Evolutionary conservation across 2,797 vertebrate genomes (phyloP).

Genomic region (Phrynocephalus forsythii): DNA sequence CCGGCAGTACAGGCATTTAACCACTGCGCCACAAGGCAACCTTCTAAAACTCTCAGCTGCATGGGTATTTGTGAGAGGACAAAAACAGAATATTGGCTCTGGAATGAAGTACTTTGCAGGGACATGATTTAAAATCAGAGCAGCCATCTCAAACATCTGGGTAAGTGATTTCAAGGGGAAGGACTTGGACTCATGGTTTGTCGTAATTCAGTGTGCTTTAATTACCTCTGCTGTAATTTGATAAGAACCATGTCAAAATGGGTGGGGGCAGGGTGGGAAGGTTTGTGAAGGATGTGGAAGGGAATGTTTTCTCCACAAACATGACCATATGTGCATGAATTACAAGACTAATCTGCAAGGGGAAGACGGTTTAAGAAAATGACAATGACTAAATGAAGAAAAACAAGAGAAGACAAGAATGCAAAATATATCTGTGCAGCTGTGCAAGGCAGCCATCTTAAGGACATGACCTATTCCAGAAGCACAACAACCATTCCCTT

Average conservation of each 20-base stretch:
- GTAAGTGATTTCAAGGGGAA: slow-evolving; percentile 61
- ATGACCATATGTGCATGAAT: slow-evolving; percentile 67
- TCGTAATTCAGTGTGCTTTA: slow-evolving; percentile 65
- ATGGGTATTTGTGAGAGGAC: slow-evolving; percentile 47
- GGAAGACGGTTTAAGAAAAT: slow-evolving; percentile 59
- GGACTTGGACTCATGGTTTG: slow-evolving; percentile 58
- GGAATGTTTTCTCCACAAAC: slow-evolving; percentile 67
- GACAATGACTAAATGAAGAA: slow-evolving; percentile 61
- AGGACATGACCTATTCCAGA: slow-evolving; percentile 39
- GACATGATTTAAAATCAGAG: slow-evolving; percentile 60
- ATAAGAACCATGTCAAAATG: slow-evolving; percentile 72
- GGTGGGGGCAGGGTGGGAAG: slow-evolving; percentile 51
- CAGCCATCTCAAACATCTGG: slow-evolving; percentile 65
- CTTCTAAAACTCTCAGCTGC: slow-evolving; percentile 49
- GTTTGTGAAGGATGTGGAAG: slow-evolving; percentile 39
- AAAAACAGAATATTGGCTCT: slow-evolving; percentile 50
- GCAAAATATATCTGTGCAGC: slow-evolving; percentile 59
- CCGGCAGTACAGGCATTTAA: no score
- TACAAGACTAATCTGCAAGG: slow-evolving; percentile 65
- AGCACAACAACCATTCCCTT: slow-evolving; percentile 34
- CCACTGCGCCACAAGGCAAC: not conserved
- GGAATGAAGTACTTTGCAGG: slow-evolving; percentile 49
- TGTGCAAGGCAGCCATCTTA: slow-evolving; percentile 50
- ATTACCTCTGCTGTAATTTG: slow-evolving; percentile 66
- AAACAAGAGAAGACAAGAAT: slow-evolving; percentile 61